phyloP scores from a whole-genome alignment of 2,888 invertebrate species.

The Allygus modestus region DNA sequence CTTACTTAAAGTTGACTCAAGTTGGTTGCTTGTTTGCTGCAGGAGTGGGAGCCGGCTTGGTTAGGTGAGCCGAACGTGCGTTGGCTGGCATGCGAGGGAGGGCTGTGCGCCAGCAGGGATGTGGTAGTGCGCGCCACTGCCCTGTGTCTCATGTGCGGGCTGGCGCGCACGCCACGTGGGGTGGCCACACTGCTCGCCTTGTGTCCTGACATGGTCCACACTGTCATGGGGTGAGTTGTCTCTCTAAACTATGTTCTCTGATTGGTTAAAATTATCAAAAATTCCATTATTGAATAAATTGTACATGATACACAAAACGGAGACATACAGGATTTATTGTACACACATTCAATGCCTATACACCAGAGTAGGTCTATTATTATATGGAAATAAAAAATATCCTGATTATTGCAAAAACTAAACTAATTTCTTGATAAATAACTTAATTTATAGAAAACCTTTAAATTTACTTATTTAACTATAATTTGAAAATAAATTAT shows the following conservation, averaged over 20 bases:
- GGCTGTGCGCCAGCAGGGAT: conserved; percentile 76
- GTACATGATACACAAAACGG: neutral
- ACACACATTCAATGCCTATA: too few relatives aligned
- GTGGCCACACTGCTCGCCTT: conserved; percentile 61
- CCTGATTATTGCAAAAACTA: too few relatives aligned
- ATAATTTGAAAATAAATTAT: too few relatives aligned
- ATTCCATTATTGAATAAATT: neutral
- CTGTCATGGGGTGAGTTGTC: conserved; percentile 64
- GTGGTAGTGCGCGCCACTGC: conserved; percentile 77
- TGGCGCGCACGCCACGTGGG: conserved; percentile 70
- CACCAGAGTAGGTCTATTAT: too few relatives aligned
- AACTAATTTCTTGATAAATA: too few relatives aligned
- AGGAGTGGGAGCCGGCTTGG: conserved; percentile 60
- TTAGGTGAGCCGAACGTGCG: conserved; percentile 48
- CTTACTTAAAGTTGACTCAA: too few relatives aligned
- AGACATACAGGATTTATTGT: too few relatives aligned
- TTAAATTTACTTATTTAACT: too few relatives aligned
- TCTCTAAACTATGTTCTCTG: too few relatives aligned
- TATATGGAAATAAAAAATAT: too few relatives aligned
- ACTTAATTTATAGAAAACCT: too few relatives aligned
- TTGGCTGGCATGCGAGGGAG: conserved; percentile 73
- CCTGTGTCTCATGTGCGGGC: conserved; percentile 76
- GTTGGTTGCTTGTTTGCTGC: neutral
- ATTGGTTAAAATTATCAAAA: neutral
- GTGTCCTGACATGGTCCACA: conserved; percentile 63